phyloP scores from a whole-genome alignment of 2,113 vertebrate genomes.

The Ochotona curzoniae region DNA sequence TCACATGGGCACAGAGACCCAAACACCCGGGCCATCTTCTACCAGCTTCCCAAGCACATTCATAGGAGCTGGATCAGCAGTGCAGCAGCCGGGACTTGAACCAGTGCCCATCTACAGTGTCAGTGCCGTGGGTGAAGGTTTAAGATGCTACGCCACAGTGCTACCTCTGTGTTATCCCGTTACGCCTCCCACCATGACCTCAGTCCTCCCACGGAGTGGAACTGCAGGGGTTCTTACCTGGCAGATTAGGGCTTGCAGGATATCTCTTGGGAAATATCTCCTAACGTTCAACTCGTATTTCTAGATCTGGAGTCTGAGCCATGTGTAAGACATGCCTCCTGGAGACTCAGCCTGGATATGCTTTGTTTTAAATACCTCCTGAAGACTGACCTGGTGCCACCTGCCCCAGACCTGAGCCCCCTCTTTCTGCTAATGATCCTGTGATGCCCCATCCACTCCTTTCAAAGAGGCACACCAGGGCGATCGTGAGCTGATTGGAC shows the following conservation, averaged over 20 bases:
- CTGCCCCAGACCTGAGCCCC: neutral
- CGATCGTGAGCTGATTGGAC: neutral
- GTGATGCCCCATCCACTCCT: neutral
- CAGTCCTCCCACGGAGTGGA: neutral
- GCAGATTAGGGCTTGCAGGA: neutral
- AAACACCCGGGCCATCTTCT: too few relatives aligned
- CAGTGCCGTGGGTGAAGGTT: too few relatives aligned
- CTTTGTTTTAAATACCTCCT: neutral
- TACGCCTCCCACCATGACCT: neutral
- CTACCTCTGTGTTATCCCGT: too few relatives aligned
- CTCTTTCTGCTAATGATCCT: neutral
- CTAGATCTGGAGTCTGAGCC: neutral
- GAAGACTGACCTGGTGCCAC: neutral
- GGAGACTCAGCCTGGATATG: neutral
- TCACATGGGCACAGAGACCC: too few relatives aligned
- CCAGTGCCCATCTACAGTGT: too few relatives aligned
- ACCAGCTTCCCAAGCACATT: too few relatives aligned
- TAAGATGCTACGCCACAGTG: too few relatives aligned
- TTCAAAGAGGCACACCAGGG: neutral
- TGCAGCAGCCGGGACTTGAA: too few relatives aligned
- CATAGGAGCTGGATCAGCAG: too few relatives aligned
- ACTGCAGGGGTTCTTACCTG: neutral
- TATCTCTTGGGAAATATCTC: neutral
- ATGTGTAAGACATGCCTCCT: rapidly evolving
- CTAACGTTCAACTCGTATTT: neutral